Conservation (phyloP, 2,888 invertebrate genomes). For the Anthrax anthrax region DNA sequence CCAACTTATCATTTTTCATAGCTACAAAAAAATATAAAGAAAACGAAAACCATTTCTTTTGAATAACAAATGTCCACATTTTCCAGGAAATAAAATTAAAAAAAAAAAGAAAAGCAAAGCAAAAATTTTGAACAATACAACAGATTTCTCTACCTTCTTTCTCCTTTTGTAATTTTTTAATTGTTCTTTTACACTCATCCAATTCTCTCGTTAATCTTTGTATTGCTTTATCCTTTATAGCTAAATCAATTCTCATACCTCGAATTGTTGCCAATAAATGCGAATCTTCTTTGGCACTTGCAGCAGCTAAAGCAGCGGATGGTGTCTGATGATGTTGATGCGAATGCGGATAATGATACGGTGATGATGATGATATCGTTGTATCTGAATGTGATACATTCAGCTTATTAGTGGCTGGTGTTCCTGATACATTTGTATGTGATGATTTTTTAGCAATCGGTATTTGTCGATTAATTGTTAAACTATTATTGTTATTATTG, state of each 20-base stretch:
- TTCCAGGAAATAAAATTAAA: too few relatives aligned
- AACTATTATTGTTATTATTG: too few relatives aligned
- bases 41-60: too few relatives aligned
- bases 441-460: constrained; percentile 15
- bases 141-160: constrained; percentile 42
- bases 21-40: too few relatives aligned
- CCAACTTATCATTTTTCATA: constrained; percentile 19
- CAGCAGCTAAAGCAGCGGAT: constrained; percentile 27
- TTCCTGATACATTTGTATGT: background rate
- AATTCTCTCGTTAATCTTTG: constrained; percentile 58
- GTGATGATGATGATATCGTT: constrained; percentile 25
- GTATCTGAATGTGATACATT: constrained; percentile 40
- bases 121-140: background rate
- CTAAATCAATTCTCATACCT: constrained; percentile 58
- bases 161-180: constrained; percentile 60
- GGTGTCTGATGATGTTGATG: too few relatives aligned
- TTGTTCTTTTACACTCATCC: constrained; percentile 61
- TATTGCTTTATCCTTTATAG: constrained; percentile 58
- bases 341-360: too few relatives aligned
- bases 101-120: constrained; percentile 2
- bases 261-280: constrained; percentile 67
- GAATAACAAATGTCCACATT: too few relatives aligned
- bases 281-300: constrained; percentile 51
- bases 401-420: constrained; percentile 5
- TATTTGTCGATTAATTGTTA: constrained; percentile 24